These are phyloP conservation scores for Scartelaos histophorus DNA, from an alignment of 2,113 vertebrate genomes.

Conservation along the genomic window DNA sequence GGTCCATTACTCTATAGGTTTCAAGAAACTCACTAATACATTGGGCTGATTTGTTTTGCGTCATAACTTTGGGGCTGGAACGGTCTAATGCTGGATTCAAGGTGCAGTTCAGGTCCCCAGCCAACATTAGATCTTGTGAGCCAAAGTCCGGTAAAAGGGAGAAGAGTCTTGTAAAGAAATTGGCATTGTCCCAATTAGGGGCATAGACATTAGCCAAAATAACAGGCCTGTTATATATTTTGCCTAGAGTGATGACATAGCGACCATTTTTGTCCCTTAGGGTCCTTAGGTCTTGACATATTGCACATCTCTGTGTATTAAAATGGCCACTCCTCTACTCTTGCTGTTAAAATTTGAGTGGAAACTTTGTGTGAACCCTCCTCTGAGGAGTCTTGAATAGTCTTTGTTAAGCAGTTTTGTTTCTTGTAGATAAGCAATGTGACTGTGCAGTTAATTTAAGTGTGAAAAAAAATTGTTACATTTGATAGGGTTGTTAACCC, in stretches of 20 bases:
- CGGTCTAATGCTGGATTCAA: not conserved
- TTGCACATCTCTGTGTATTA: not conserved
- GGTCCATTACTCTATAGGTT: not conserved
- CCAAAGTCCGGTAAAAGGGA: not conserved
- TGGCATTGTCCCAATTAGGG: conserved; percentile 3
- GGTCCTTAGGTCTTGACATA: not conserved
- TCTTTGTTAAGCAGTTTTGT: not conserved
- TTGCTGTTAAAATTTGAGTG: not conserved
- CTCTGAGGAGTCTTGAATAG: not conserved
- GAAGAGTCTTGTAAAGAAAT: not conserved
- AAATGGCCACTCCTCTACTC: not conserved
- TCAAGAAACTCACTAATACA: not conserved
- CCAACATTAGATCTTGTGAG: not conserved
- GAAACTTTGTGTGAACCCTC: not conserved
- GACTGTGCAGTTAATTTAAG: not conserved
- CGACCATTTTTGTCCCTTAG: not conserved
- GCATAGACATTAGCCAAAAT: conserved; percentile 3
- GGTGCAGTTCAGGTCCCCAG: not conserved
- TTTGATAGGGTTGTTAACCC: not conserved
- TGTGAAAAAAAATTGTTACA: not conserved
- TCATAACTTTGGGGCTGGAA: not conserved
- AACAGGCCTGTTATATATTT: not conserved
- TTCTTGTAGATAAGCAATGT: not conserved
- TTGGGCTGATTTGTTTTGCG: not conserved
- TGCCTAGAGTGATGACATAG: conserved; percentile 1